phyloP scores from a whole-genome alignment of 2,797 vertebrate species.

The Holocentrus rufus region DNA sequence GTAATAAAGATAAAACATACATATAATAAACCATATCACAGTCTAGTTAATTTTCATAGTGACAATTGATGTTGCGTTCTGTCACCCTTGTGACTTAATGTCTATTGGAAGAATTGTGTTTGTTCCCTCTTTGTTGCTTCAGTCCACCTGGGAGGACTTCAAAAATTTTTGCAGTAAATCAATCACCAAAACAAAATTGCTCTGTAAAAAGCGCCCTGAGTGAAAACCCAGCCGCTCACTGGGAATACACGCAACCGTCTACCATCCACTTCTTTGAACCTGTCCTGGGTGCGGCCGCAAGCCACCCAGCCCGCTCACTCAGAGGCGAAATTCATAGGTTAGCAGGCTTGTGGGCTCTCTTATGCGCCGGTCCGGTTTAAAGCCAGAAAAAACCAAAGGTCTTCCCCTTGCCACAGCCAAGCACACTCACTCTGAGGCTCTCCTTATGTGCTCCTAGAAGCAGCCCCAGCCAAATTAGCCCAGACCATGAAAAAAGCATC shows the following conservation, averaged over 20 bases:
- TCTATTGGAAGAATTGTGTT: constrained; percentile 32
- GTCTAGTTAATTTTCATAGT: background rate
- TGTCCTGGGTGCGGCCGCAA: background rate
- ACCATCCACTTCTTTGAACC: constrained; percentile 2
- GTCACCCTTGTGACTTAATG: constrained; percentile 20
- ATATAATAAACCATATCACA: background rate
- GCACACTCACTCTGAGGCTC: background rate
- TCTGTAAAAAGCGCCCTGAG: background rate
- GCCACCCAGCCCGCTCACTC: constrained; percentile 19
- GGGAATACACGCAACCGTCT: constrained; percentile 20
- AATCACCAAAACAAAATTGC: constrained; percentile 40
- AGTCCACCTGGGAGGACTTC: constrained; percentile 24
- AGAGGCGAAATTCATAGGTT: background rate
- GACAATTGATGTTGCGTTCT: constrained; percentile 29
- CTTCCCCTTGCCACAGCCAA: background rate
- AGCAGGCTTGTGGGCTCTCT: background rate
- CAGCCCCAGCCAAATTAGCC: background rate
- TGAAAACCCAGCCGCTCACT: constrained; percentile 44
- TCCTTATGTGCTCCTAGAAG: background rate
- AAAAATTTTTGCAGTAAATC: constrained; percentile 53
- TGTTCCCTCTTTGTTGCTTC: constrained; percentile 26
- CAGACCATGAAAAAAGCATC: background rate
- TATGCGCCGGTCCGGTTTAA: constrained; percentile 8
- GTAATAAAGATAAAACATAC: constrained; percentile 4
- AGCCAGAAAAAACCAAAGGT: background rate